Percentiles rank a stretch among this genome's conserved stretches.
Evolutionary conservation across 2,113 vertebrate species (phyloP).

Genomic region (Sprattus sprattus): DNA sequence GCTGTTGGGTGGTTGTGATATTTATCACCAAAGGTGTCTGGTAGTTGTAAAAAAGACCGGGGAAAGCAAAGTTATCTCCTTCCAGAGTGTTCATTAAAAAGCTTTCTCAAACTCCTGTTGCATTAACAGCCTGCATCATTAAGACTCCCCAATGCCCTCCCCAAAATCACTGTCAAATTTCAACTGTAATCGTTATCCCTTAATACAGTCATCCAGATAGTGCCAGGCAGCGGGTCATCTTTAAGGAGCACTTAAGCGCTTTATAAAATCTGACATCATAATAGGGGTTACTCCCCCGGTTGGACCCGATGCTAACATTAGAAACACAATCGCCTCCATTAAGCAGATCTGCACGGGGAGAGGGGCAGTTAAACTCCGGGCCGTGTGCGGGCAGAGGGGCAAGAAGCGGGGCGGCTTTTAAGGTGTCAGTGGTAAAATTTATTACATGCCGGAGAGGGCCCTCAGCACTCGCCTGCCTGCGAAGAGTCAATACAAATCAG

Average conservation of each 20-base stretch:
- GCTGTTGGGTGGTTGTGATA: neutral
- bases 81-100: neutral
- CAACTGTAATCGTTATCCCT: constrained; percentile 37
- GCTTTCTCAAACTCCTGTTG: neutral
- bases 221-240: constrained; percentile 34
- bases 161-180: constrained; percentile 13
- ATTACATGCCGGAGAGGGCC: constrained; percentile 37
- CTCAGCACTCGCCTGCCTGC: constrained; percentile 27
- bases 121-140: constrained; percentile 31
- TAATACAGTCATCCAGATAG: constrained; percentile 22
- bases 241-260: constrained; percentile 41
- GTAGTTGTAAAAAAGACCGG: neutral
- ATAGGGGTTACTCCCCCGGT: constrained; percentile 38
- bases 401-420: constrained; percentile 33
- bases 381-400: neutral
- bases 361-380: constrained; percentile 22
- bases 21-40: constrained; percentile 22
- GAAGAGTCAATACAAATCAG: constrained; percentile 32
- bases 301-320: constrained; percentile 20
- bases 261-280: constrained; percentile 46
- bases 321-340: constrained; percentile 41
- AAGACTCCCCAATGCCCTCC: neutral
- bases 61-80: constrained; percentile 31
- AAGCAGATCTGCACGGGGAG: neutral
- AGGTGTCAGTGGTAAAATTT: constrained; percentile 43